Conservation (phyloP, 1,140 invertebrate genomes). For the Cydia pomonella region DNA sequence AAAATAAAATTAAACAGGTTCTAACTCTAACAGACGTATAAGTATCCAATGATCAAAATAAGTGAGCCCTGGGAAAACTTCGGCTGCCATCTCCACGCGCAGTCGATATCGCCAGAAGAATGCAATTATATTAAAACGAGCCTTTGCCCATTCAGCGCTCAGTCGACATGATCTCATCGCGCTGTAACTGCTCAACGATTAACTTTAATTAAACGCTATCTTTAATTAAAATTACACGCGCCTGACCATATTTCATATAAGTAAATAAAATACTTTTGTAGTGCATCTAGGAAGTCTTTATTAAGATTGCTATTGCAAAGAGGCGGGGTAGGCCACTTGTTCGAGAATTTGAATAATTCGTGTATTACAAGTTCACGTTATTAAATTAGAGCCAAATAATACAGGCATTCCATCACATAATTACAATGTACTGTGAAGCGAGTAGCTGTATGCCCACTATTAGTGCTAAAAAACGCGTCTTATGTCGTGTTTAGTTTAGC, state of each 20-base stretch:
- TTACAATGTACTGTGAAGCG: constrained; percentile 35
- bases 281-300: constrained; percentile 77
- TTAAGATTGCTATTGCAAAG: constrained; percentile 76
- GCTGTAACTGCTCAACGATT: constrained; percentile 58
- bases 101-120: constrained; percentile 27
- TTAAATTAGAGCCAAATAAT: constrained; percentile 50
- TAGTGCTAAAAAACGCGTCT: constrained; percentile 2
- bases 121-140: constrained; percentile 50
- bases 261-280: constrained; percentile 69
- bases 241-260: constrained; percentile 64
- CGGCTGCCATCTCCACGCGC: neutral
- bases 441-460: neutral
- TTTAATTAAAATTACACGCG: constrained; percentile 70
- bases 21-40: neutral
- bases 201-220: constrained; percentile 73
- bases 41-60: neutral
- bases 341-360: constrained; percentile 73
- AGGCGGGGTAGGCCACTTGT: constrained; percentile 68
- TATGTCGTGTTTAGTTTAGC: neutral
- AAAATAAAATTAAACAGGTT: neutral
- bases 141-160: constrained; percentile 33
- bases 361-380: constrained; percentile 63
- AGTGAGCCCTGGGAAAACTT: constrained; percentile 1
- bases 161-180: constrained; percentile 51
- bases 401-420: constrained; percentile 43